These are phyloP conservation scores for Ceyx cyanopectus DNA, from an alignment of 2,113 vertebrate species.

Conservation along the genomic window DNA sequence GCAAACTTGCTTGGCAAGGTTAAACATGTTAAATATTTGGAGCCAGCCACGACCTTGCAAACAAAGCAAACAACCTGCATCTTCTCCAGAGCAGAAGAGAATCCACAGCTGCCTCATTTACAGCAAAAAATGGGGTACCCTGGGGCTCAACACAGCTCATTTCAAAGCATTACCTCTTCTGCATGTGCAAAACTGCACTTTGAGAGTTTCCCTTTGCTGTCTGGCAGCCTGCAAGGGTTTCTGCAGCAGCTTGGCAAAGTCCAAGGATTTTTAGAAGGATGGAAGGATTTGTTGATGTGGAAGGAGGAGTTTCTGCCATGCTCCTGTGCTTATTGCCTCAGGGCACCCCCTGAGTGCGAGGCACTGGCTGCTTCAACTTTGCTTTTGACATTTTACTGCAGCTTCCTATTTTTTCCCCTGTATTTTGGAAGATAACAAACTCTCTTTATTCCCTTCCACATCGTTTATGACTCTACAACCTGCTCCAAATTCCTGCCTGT, in stretches of 20 bases:
- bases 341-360: not conserved
- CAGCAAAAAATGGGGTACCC: not conserved
- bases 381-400: not conserved
- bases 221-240: not conserved
- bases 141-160: not conserved
- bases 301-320: not conserved
- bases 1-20: slow-evolving; percentile 4
- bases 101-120: not conserved
- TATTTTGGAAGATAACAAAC: not conserved
- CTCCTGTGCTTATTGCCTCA: not conserved
- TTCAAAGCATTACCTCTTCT: not conserved
- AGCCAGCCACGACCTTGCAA: not conserved
- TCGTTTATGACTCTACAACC: not conserved
- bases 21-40: slow-evolving; percentile 44
- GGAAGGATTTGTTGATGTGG: not conserved
- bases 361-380: not conserved
- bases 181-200: not conserved
- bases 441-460: not conserved
- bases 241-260: not conserved
- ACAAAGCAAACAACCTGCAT: not conserved
- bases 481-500: not conserved
- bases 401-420: not conserved
- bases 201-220: not conserved
- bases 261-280: too few relatives aligned
- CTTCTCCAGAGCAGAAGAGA: not conserved